phyloP scores from a whole-genome alignment of 2,888 invertebrate genomes.

The Metallyticus violacea region DNA sequence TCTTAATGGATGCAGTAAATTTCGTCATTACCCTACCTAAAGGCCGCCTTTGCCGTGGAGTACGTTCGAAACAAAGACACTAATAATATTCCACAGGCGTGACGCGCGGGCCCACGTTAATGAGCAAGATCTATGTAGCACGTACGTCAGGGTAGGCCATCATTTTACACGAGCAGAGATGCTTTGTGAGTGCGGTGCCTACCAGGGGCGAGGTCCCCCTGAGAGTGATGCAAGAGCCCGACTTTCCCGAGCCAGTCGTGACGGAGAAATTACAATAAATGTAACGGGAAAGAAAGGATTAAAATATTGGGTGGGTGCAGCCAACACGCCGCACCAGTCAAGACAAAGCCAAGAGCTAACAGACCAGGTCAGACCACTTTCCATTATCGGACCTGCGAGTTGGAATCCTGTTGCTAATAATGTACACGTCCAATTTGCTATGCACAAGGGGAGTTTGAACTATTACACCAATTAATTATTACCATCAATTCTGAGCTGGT shows the following conservation, averaged over 20 bases:
- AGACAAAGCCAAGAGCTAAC: too few relatives aligned
- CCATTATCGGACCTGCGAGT: background rate
- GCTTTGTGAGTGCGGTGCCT: too few relatives aligned
- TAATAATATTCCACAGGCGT: too few relatives aligned
- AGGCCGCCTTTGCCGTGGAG: too few relatives aligned
- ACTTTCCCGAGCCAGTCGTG: background rate
- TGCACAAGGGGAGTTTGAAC: background rate
- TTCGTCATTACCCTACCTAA: background rate
- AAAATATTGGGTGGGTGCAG: background rate
- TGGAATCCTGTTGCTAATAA: background rate
- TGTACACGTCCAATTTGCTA: background rate
- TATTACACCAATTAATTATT: too few relatives aligned
- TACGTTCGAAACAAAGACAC: background rate
- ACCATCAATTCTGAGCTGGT: too few relatives aligned
- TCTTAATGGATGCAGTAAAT: background rate
- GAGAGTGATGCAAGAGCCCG: background rate
- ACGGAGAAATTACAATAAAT: background rate
- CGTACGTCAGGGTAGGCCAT: background rate
- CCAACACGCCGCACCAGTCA: background rate
- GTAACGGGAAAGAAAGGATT: too few relatives aligned
- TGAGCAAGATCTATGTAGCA: background rate
- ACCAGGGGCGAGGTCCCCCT: background rate
- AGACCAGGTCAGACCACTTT: background rate
- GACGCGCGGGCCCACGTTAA: background rate
- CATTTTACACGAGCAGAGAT: background rate